These are phyloP conservation scores for Tamias sibiricus DNA, from an alignment of 2,113 vertebrate species.

Conservation along the genomic window DNA sequence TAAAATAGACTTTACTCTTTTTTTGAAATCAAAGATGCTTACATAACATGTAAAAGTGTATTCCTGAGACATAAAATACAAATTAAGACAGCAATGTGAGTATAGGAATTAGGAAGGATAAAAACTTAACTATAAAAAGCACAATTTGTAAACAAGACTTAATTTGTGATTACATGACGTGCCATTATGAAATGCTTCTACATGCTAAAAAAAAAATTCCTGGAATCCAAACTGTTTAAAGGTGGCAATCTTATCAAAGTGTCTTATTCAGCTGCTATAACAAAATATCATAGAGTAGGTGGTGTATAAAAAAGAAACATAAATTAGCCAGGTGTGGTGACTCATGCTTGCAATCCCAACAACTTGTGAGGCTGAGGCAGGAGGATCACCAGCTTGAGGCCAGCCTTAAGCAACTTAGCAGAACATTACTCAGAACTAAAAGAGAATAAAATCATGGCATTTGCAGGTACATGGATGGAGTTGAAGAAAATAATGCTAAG, in stretches of 20 bases:
- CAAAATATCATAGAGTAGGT: too few species aligned
- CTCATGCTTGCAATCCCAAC: too few species aligned
- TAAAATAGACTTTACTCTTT: constrained; percentile 68
- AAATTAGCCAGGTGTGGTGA: too few species aligned
- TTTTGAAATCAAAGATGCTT: constrained; percentile 35
- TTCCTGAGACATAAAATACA: neutral
- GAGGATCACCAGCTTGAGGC: too few species aligned
- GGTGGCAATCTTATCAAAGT: neutral
- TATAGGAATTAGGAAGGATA: neutral
- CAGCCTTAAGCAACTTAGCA: too few species aligned
- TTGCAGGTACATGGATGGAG: too few species aligned
- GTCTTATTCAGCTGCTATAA: neutral
- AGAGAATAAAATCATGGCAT: too few species aligned
- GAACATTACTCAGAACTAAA: too few species aligned
- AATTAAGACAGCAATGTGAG: neutral
- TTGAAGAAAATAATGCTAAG: too few species aligned
- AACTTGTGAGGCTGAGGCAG: too few species aligned
- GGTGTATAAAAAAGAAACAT: too few species aligned
- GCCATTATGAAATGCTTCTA: neutral
- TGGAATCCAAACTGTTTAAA: neutral
- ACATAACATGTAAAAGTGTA: neutral
- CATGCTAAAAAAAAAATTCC: neutral
- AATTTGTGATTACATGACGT: neutral
- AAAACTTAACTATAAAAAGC: neutral
- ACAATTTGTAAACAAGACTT: neutral